A percentile compares a stretch with the other conserved stretches of the same genome.
Conservation (phyloP, 2,113 vertebrate genomes). For the Epinephelus moara region DNA sequence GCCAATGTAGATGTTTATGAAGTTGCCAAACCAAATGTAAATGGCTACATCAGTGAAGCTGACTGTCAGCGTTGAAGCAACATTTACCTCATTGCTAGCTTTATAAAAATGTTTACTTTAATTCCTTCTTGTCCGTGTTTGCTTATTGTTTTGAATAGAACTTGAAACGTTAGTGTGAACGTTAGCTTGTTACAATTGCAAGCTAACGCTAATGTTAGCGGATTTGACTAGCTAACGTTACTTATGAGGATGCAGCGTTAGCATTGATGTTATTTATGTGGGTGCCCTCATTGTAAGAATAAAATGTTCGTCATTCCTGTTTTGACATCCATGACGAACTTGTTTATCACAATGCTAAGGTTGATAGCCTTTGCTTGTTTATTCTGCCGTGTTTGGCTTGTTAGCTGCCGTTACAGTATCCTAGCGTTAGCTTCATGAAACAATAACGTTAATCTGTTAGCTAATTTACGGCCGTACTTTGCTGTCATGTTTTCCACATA, state of each 20-base stretch:
- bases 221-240: slow-evolving; percentile 1
- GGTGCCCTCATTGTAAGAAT: accelerated
- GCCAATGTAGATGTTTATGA: slow-evolving; percentile 48
- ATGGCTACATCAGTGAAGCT: background rate
- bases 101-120: background rate
- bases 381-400: background rate
- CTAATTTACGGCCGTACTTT: background rate
- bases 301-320: accelerated
- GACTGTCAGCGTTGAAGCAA: background rate
- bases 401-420: background rate
- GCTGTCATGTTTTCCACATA: background rate
- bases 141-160: slow-evolving; percentile 40
- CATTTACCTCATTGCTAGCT: background rate
- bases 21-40: slow-evolving; percentile 36
- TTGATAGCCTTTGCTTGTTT: background rate
- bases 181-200: slow-evolving; percentile 14
- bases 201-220: slow-evolving; percentile 44
- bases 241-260: background rate
- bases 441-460: background rate
- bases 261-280: background rate
- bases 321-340: background rate
- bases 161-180: slow-evolving; percentile 17
- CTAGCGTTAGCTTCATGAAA: background rate
- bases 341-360: background rate
- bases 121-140: background rate